phyloP scores from a whole-genome alignment of 2,113 vertebrate genomes.

The Pteronura brasiliensis region DNA sequence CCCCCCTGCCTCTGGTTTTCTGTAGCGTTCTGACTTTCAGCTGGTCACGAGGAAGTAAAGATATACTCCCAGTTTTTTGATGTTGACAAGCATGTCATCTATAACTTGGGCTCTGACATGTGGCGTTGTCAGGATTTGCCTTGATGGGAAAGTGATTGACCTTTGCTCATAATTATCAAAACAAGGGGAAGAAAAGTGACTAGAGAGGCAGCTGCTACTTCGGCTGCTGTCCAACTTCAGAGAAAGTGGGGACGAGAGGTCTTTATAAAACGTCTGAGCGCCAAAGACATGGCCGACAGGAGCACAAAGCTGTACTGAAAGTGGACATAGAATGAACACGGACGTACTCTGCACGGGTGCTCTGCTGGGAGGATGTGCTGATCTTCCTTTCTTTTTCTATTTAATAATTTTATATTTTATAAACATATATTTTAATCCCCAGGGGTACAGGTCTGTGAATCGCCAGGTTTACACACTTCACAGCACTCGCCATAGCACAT shows the following conservation, averaged over 20 bases:
- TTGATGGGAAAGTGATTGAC: constrained; percentile 81
- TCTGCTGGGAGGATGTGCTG: background rate
- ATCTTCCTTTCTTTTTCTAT: too few species aligned
- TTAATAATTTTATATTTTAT: too few species aligned
- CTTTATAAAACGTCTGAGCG: background rate
- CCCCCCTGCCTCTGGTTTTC: background rate
- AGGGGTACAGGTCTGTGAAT: too few species aligned
- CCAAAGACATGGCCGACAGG: background rate
- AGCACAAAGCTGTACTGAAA: background rate
- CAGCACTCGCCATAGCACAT: too few species aligned
- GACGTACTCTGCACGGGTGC: background rate
- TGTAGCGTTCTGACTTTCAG: constrained; percentile 29
- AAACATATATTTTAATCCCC: too few species aligned
- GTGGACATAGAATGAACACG: background rate
- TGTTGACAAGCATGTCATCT: constrained; percentile 77
- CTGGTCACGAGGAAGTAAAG: constrained; percentile 60
- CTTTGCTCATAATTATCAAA: constrained; percentile 82
- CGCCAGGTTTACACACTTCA: too few species aligned
- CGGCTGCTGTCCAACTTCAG: constrained; percentile 21
- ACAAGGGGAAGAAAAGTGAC: constrained; percentile 71
- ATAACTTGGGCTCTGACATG: constrained; percentile 78
- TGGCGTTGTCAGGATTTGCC: constrained; percentile 79
- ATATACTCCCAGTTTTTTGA: background rate
- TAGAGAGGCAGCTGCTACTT: constrained; percentile 77
- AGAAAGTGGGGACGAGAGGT: background rate